Base-by-base conservation (phyloP, 2,113 vertebrate species). In the Acrocephalus kingi region DNA sequence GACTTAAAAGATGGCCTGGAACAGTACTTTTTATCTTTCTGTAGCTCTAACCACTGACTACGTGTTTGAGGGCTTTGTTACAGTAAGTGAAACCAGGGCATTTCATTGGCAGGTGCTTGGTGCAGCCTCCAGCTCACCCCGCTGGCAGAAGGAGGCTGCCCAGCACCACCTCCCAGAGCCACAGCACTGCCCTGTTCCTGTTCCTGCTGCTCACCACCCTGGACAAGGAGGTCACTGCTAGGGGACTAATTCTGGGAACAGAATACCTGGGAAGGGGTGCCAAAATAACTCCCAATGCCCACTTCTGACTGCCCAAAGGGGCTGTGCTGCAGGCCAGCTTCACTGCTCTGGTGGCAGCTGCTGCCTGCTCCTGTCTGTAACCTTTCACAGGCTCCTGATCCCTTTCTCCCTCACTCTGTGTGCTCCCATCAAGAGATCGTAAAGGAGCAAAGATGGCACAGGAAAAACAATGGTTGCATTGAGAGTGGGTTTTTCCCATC, bases 1-100 rank as follows among this genome's bases (percentile, higher is more conserved):
- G 76, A 84, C 55, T 84, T 75, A 74, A 86, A 73, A 75, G 61
- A 76, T 52, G 59, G 74, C 43, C 75, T 67, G 45, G 71, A 86
- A 93, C 3, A 21, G 25, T 43, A 37, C 31, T 59, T 66, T 80
- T 59, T 52, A 66, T 75, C 61, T 72, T 92, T 37, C 58, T 68
- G 43, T 56, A 72, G 68, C 31, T 75, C 33, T 83, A 89, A 51
- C 22, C 15, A 37, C 30, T 62, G 69, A 72, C 23, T 37, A 27
- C 1, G 2, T 30, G 56, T 64, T 48, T 48, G 45, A 89, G n/a
- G 24, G 62, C 69, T 46, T 72, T 49, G 31, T 64, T 77, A 33
- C 58, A 43, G 2, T 16, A n/a, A 4, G 10, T 72, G 37, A 78
- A 72, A 54, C 12, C 14, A 22, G 73, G 73, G 45, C 2, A 3